Conservation (phyloP, 35 echinoderm and acorn worm species). For the Lytechinus pictus region DNA sequence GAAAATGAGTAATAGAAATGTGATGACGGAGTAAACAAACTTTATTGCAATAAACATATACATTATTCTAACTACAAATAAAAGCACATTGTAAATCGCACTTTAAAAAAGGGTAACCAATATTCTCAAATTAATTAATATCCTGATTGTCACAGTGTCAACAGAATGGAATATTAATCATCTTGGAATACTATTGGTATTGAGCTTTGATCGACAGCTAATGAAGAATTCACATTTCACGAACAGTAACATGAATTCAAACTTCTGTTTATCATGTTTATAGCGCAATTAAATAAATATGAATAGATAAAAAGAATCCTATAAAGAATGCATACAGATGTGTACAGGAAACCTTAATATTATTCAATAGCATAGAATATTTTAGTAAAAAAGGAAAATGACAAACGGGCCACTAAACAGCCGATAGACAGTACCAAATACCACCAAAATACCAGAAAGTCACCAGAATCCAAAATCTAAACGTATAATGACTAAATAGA, state of each 20-base stretch:
- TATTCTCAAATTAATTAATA: background rate
- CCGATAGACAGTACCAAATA: background rate
- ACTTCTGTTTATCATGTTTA: background rate
- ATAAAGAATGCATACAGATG: background rate
- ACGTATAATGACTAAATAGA: background rate
- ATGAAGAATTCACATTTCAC: background rate
- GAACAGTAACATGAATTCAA: background rate
- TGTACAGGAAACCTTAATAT: background rate
- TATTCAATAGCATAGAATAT: background rate
- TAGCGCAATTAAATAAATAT: background rate
- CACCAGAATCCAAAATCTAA: background rate
- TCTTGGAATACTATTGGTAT: background rate
- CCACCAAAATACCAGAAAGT: background rate
- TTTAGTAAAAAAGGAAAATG: background rate
- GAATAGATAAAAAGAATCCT: background rate
- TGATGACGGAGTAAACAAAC: background rate
- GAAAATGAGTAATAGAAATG: background rate
- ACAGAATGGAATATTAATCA: background rate
- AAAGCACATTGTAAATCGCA: background rate
- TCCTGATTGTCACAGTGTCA: background rate
- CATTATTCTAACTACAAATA: background rate
- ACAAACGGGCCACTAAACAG: background rate
- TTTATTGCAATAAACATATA: conserved; percentile 14
- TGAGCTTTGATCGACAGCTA: background rate
- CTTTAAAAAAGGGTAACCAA: background rate